Conservation (phyloP, 2,797 vertebrate genomes). For the Cryptoprocta ferox region DNA sequence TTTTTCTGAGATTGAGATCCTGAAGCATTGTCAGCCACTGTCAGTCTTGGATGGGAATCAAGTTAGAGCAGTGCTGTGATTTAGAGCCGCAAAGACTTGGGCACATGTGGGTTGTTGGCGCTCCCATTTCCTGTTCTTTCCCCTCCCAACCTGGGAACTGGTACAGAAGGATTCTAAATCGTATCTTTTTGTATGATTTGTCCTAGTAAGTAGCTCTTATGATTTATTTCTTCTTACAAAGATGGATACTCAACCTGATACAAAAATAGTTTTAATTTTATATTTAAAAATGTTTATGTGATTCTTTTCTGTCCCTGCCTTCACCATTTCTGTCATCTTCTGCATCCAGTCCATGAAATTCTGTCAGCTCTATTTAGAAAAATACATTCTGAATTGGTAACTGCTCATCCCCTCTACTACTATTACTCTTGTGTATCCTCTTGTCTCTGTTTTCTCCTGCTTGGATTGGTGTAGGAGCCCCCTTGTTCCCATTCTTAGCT, state of each 20-base stretch:
- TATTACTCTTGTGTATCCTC: not conserved
- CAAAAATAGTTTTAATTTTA: constrained; percentile 35
- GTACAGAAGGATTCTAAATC: not conserved
- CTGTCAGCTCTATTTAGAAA: constrained; percentile 18
- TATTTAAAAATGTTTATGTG: not conserved
- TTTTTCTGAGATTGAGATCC: not conserved
- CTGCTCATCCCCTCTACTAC: not conserved
- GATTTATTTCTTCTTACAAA: constrained; percentile 19
- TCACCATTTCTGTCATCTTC: constrained; percentile 18
- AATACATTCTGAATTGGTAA: not conserved
- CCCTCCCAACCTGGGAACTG: not conserved
- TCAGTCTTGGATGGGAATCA: not conserved
- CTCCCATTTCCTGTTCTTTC: not conserved
- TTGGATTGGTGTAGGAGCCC: too few relatives aligned
- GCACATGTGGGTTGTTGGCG: not conserved
- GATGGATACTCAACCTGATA: not conserved
- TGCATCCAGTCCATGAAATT: not conserved
- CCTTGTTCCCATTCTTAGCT: not conserved
- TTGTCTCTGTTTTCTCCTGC: not conserved
- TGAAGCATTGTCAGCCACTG: not conserved
- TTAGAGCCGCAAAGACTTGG: not conserved
- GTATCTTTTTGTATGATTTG: not conserved
- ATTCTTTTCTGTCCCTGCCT: not conserved
- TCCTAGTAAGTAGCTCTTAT: not conserved
- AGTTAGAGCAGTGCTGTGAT: not conserved